Base-by-base conservation (phyloP, 2,797 vertebrate species). In the Ptychadena robeensis region DNA sequence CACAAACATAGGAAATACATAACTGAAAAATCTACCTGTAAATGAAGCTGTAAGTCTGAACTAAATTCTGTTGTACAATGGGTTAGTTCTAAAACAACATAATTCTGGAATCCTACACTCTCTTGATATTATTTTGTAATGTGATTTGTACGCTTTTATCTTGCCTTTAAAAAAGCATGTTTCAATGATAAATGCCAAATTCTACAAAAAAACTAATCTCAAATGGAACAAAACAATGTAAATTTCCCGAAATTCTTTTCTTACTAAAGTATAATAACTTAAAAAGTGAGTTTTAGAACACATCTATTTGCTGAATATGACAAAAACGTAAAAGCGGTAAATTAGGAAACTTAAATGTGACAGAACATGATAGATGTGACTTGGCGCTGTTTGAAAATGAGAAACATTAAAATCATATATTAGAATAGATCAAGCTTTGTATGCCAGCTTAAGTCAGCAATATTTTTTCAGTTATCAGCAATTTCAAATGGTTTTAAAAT, bases 381-480 rank as follows among this genome's bases (percentile, higher is more conserved):
- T 89, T 91, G 91, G 91, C 89, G 88, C 91, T 88, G 87, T 90
- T 92, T 88, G 92, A 91, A 93, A 93, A 94, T 93, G 93, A 94
- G 93, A 94, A 94, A 93, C 93, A 94, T 94, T 94, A 92, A 93
- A 94, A 92, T 91, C 91, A 87, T 91, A 91, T 91, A 93, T 94
- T 94, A 93, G 92, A 94, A 92, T 91, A 93, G 93, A 94, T 93
- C 93, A 93, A 91, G 90, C 91, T 90, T 89, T 83, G 71, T 86
- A 86, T 88, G 89, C 87, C 79, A 86, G 91, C 92, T 86, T 90
- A 89, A 93, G 92, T 95, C 94, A 94, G 93, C 93, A 93, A 91
- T 87, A 93, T 94, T 92, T 90, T 93, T 93, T 91, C 91, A 91
- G 93, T 90, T 90, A 89, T 90, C 90, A 92, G 57, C 81, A 90